Base-by-base conservation (phyloP, 2,113 vertebrate species). In the Gallinago undulata region DNA sequence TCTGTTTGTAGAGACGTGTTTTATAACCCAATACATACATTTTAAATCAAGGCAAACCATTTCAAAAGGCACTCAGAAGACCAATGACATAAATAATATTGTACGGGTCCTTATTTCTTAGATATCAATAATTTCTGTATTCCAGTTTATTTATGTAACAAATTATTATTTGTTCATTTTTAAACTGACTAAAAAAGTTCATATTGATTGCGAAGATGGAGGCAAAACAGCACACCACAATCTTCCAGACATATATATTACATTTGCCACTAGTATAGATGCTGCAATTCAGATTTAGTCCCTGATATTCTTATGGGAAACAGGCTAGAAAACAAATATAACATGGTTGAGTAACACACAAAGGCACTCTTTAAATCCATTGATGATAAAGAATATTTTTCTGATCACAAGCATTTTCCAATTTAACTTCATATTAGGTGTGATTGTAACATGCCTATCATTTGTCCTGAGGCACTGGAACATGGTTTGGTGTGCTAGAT, bases 1-100 rank as follows among this genome's bases (percentile, higher is more conserved):
- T 89, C 62, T 95, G 90, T 94, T 93, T 94, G 68, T 91, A 75
- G 87, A 77, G 24, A 84, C 53, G 35, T 91, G 55, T 72, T 97
- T 97, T 95, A 93, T 95, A 95, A 90, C 43, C 68, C 55, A 89
- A 93, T 80, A 92, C 27, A 95, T 30, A 62, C 62, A 91, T 96
- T 96, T 93, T 88, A 97, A 94, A 53, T 80, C 89, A 91, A 96
- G 91, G 83, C 17, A 94, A 80, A 86, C 23, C 74, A 90, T 86
- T 89, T 94, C 73, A 96, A 93, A 97, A 95, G 88, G 55, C 59
- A 90, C 11, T 84, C 27, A 62, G 68, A 93, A 72, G 16, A 96
- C 53, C 66, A 87, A 84, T 45, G 83, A 74, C 45, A 96, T 84
- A 95, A 96, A 83, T 79, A 94, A 91, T 68, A 92, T 94, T 84